Conservation (phyloP, 2,888 invertebrate genomes). For the Siphlonurus alternatus region DNA sequence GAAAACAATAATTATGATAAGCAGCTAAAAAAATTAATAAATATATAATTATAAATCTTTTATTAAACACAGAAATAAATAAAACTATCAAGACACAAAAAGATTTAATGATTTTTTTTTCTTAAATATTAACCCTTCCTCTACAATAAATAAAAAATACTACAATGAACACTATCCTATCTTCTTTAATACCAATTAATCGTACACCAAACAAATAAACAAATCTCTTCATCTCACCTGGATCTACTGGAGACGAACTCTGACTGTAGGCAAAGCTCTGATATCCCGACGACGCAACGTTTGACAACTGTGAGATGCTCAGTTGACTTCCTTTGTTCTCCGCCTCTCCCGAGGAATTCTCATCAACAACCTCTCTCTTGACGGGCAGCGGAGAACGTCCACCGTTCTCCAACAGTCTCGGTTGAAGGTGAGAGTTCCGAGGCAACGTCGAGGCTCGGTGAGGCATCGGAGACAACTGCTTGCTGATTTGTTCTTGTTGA, state of each 20-base stretch:
- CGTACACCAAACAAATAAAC: too few species aligned
- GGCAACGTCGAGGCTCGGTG: constrained; percentile 52
- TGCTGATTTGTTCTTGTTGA: not conserved
- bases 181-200: too few species aligned
- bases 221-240: too few species aligned
- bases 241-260: constrained; percentile 68
- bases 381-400: constrained; percentile 10
- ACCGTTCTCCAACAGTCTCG: constrained; percentile 10
- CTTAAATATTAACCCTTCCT: too few species aligned
- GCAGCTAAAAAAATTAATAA: too few species aligned
- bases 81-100: too few species aligned
- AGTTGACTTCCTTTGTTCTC: constrained; percentile 57
- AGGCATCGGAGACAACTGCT: constrained; percentile 24
- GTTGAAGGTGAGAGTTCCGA: constrained; percentile 40
- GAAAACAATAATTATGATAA: too few species aligned
- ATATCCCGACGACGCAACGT: constrained; percentile 70
- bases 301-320: constrained; percentile 60
- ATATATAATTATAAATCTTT: too few species aligned
- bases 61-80: too few species aligned
- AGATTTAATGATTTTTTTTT: too few species aligned
- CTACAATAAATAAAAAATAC: too few species aligned
- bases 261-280: constrained; percentile 80
- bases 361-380: not conserved
- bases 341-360: constrained; percentile 21
- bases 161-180: too few species aligned